These are phyloP conservation scores for Euplexia lucipara DNA, from an alignment of 2,888 invertebrate genomes.

Conservation along the genomic window DNA sequence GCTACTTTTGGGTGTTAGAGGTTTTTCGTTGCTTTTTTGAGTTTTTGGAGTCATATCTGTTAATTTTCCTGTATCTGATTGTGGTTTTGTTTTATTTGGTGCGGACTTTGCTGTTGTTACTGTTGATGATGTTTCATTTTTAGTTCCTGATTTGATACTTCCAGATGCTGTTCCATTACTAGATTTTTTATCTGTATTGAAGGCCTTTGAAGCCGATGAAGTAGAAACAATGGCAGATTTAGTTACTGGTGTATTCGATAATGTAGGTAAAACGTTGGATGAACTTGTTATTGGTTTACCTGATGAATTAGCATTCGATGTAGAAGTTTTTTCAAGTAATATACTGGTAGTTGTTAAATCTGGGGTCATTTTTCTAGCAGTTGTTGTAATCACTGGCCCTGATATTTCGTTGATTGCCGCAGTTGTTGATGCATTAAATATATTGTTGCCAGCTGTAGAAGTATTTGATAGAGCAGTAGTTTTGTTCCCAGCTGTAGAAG, in stretches of 20 bases:
- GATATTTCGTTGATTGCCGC: constrained; percentile 14
- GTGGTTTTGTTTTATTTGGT: constrained; percentile 34
- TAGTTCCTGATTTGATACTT: constrained; percentile 33
- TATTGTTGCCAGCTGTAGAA: constrained; percentile 14
- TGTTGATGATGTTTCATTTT: constrained; percentile 31
- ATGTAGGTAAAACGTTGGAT: constrained; percentile 9
- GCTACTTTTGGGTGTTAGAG: constrained; percentile 23
- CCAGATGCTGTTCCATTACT: constrained; percentile 40
- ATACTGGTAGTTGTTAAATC: constrained; percentile 4
- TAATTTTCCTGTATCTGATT: constrained; percentile 37
- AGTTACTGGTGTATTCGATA: constrained; percentile 16
- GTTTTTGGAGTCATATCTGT: constrained; percentile 40
- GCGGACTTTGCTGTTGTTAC: constrained; percentile 33
- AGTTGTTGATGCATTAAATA: constrained; percentile 7
- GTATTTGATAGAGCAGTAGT: not conserved
- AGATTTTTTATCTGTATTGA: constrained; percentile 19
- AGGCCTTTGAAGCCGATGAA: constrained; percentile 13
- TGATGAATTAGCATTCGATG: constrained; percentile 38
- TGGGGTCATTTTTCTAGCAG: constrained; percentile 14
- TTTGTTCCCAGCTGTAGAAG: not conserved
- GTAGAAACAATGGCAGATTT: constrained; percentile 9
- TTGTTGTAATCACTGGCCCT: constrained; percentile 2
- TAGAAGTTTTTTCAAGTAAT: constrained; percentile 11
- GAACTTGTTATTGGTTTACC: constrained; percentile 39
- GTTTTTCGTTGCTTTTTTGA: constrained; percentile 46